phyloP scores from a whole-genome alignment of 2,888 invertebrate genomes.

The Halictus quadricinctus region DNA sequence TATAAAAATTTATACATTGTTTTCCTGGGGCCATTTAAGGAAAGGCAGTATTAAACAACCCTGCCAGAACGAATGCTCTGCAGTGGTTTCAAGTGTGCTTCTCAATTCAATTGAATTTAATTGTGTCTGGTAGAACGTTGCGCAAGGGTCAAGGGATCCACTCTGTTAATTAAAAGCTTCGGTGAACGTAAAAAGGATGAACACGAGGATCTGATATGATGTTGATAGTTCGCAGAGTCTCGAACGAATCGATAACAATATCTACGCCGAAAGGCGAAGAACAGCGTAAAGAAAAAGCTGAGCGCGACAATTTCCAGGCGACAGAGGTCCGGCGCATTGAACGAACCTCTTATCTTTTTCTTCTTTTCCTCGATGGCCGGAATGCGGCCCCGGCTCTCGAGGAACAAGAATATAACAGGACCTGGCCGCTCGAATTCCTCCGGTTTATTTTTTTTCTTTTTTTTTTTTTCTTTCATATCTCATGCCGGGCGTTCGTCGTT shows the following conservation, averaged over 20 bases:
- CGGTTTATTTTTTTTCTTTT: not conserved
- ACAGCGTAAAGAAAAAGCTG: not conserved
- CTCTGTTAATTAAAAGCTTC: not conserved
- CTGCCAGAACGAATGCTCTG: not conserved
- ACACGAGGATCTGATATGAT: not conserved
- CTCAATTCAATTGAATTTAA: not conserved
- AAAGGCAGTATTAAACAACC: too few species aligned
- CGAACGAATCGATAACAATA: not conserved
- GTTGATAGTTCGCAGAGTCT: not conserved
- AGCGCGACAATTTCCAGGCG: not conserved
- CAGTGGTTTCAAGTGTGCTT: not conserved
- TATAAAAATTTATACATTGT: not conserved
- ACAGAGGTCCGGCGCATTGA: constrained; percentile 1
- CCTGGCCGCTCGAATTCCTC: not conserved
- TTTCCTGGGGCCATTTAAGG: too few species aligned
- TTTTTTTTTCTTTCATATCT: not conserved
- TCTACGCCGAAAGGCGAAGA: not conserved
- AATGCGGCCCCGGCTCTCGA: not conserved
- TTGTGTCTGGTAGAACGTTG: not conserved
- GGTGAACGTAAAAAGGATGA: not conserved
- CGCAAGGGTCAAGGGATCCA: not conserved
- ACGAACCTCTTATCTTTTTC: not conserved
- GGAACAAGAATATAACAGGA: constrained; percentile 14
- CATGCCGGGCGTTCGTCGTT: not conserved
- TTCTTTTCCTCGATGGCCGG: not conserved